Conservation (phyloP, 2,113 vertebrate species). For the Otus sunia region DNA sequence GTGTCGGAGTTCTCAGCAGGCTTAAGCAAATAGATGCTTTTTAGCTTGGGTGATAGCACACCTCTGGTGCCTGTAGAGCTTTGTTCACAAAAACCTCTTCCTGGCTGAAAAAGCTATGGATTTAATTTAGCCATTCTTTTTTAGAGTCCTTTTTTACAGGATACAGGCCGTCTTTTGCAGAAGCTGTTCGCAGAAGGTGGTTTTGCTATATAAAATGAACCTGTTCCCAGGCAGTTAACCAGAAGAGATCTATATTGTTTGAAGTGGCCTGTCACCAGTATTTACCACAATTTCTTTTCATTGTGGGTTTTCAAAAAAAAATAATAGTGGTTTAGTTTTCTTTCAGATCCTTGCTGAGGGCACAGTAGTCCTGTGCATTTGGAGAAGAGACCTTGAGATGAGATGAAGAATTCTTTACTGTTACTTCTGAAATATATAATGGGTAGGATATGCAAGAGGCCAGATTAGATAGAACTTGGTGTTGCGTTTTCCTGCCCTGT, state of each 20-base stretch:
- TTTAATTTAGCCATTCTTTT: neutral
- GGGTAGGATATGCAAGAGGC: neutral
- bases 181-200: neutral
- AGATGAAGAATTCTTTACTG: neutral
- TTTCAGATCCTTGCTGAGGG: neutral
- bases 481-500: neutral
- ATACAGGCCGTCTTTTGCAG: neutral
- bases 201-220: neutral
- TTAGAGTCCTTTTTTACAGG: neutral
- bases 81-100: neutral
- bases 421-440: neutral
- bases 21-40: neutral
- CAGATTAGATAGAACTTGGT: neutral
- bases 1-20: rapidly evolving
- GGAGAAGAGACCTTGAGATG: neutral
- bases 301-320: neutral
- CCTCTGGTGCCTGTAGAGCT: neutral
- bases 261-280: neutral
- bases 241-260: neutral
- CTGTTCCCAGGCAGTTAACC: neutral
- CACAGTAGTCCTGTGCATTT: neutral
- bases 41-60: neutral
- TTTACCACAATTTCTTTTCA: neutral
- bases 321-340: neutral
- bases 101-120: neutral